Evolutionary conservation across 2,113 vertebrate species (phyloP).

Genomic region (Platysteira castanea): DNA sequence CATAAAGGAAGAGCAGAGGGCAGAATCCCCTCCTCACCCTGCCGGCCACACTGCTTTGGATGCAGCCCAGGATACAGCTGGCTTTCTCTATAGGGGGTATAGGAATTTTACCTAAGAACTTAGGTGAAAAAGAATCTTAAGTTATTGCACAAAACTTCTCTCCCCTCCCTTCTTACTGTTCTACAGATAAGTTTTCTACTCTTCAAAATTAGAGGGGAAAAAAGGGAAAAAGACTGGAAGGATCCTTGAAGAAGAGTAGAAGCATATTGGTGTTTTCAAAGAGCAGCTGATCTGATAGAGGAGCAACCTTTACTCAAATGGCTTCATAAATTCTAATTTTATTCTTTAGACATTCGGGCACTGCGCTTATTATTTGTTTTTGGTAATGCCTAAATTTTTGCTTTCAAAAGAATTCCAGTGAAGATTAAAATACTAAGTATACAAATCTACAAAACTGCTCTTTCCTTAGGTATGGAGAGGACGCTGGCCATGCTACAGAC

Average conservation of each 20-base stretch:
- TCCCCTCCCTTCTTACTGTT: background rate
- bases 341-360: background rate
- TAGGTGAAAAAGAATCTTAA: background rate
- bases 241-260: background rate
- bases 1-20: background rate
- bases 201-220: background rate
- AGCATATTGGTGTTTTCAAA: background rate
- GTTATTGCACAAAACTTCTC: background rate
- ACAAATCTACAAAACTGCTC: background rate
- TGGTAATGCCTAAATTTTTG: background rate
- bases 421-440: background rate
- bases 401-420: background rate
- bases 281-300: background rate
- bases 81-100: background rate
- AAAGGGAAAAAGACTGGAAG: background rate
- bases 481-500: conserved; percentile 89
- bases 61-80: background rate
- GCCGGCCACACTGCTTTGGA: background rate
- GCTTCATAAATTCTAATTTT: background rate
- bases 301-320: background rate
- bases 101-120: background rate
- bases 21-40: background rate
- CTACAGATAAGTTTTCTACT: background rate
- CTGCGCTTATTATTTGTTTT: background rate
- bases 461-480: conserved; percentile 87